Base-by-base conservation (phyloP, 2,113 vertebrate genomes). In the Callopanchax toddi region DNA sequence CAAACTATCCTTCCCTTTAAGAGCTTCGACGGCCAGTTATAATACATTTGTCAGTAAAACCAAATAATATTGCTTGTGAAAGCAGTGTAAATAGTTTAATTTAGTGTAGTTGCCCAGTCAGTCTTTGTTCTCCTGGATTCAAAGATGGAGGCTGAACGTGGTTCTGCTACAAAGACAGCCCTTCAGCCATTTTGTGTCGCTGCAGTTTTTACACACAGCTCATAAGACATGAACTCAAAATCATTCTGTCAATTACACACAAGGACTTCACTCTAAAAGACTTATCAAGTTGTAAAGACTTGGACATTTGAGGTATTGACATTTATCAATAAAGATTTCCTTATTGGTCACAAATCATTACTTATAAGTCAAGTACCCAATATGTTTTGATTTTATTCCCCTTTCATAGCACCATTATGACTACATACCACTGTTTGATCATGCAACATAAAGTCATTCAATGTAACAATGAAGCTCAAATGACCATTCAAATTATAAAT, bases 141-240 rank as follows among this genome's bases (percentile, higher is more conserved):
- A 83, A 89, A 89, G 75, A 91, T 89, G 87, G 87, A 77, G 81
- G 79, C 82, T 76, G 61, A 42, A 51, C 74, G 65, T 69, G 79
- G 64, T 63, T 77, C 46, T 8, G 76, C 43, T 42, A 60, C 55
- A 46, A 81, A 80, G 70, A 77, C 79, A 70, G 54, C 67, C 67
- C 51, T 2, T 67, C 84, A 72, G 87, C 89, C 89, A 91, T 91
- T 91, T 91, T 91, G 87, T 69, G 40, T 78, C 66, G 65, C 51
- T 84, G 82, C 74, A 77, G 83, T 23, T 51, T 66, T 48, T 67
- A 10, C 58, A 67, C 67, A 37, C n/a, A n/a, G n/a, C n/a, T n/a
- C 25, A 44, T 22, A 20, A 26, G 17, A 62, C 43, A 21, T 12
- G 5, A 11, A 36, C 32, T 5, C 16, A 18, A 23, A 7, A 20